phyloP scores from a whole-genome alignment of 2,888 invertebrate species.

The Drosophila ochracea region DNA sequence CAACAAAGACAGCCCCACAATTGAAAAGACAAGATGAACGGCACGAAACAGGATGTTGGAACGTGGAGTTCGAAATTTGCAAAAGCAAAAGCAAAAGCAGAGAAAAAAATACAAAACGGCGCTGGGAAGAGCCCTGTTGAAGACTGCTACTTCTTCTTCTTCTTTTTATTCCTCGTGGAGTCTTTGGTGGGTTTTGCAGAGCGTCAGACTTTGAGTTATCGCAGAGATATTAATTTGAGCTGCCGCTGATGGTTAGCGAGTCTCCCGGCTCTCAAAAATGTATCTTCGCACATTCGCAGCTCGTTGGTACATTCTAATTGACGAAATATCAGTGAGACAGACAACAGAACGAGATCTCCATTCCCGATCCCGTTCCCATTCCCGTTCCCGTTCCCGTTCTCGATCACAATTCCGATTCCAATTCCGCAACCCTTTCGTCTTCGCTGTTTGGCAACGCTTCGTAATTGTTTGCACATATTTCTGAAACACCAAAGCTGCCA shows the following conservation, averaged over 20 bases:
- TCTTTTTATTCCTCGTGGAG: neutral
- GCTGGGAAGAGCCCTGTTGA: slow-evolving; percentile 38
- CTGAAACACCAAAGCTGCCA: slow-evolving; percentile 73
- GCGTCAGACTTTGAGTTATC: slow-evolving; percentile 74
- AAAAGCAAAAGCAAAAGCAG: slow-evolving; percentile 33
- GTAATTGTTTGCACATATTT: slow-evolving; percentile 81
- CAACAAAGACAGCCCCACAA: slow-evolving; percentile 65
- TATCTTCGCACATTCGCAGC: slow-evolving; percentile 77
- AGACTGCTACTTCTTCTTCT: slow-evolving; percentile 5
- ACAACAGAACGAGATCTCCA: slow-evolving; percentile 33
- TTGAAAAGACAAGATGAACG: slow-evolving; percentile 80
- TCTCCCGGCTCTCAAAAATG: slow-evolving; percentile 62
- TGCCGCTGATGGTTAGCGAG: slow-evolving; percentile 73
- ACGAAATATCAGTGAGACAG: slow-evolving; percentile 74
- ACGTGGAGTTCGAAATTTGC: slow-evolving; percentile 76
- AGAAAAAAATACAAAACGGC: slow-evolving; percentile 33
- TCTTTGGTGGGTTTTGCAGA: slow-evolving; percentile 7
- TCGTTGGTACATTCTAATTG: slow-evolving; percentile 76
- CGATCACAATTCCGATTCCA: slow-evolving; percentile 36
- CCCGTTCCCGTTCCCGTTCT: slow-evolving; percentile 31
- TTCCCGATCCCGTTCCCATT: slow-evolving; percentile 28
- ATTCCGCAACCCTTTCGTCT: slow-evolving; percentile 35
- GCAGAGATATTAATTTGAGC: slow-evolving; percentile 79
- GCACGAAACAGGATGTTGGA: slow-evolving; percentile 80
- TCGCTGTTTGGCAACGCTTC: slow-evolving; percentile 32